A percentile compares a stretch with the other conserved stretches of the same genome.
phyloP scores from a whole-genome alignment of 2,113 vertebrate species.

The Edolisoma coerulescens region DNA sequence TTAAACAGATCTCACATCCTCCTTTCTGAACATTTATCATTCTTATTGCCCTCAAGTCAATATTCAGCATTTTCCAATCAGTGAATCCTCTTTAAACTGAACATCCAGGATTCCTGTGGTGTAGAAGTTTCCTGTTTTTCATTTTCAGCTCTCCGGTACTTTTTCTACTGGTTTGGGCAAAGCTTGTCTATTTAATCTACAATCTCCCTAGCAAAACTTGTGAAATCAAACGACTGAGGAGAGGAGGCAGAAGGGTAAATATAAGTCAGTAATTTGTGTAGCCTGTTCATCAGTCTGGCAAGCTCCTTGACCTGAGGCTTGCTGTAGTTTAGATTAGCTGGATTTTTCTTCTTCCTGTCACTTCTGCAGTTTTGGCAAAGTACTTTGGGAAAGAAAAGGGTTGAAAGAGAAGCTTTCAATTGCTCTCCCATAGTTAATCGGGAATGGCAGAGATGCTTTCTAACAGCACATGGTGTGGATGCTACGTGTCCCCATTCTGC shows the following conservation, averaged over 20 bases:
- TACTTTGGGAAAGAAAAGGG: background rate
- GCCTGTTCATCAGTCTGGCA: background rate
- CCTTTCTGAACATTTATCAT: background rate
- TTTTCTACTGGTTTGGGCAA: constrained; percentile 9
- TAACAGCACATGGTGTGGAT: background rate
- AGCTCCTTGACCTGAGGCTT: background rate
- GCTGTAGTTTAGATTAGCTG: background rate
- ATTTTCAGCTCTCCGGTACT: background rate
- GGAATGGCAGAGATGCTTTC: background rate
- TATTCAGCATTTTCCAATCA: background rate
- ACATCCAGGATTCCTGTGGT: constrained; percentile 21
- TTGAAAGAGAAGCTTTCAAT: background rate
- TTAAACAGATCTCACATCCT: background rate
- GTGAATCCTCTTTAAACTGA: background rate
- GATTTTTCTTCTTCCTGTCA: background rate
- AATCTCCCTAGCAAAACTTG: background rate
- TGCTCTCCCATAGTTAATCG: background rate
- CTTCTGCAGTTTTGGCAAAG: background rate
- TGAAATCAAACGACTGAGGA: background rate
- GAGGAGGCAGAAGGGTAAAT: background rate
- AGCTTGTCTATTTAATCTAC: background rate
- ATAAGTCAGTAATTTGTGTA: background rate
- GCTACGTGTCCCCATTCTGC: background rate
- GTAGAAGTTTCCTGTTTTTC: constrained; percentile 29
- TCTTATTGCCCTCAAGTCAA: background rate